phyloP scores from a whole-genome alignment of 2,113 vertebrate genomes.

The Bucco capensis region DNA sequence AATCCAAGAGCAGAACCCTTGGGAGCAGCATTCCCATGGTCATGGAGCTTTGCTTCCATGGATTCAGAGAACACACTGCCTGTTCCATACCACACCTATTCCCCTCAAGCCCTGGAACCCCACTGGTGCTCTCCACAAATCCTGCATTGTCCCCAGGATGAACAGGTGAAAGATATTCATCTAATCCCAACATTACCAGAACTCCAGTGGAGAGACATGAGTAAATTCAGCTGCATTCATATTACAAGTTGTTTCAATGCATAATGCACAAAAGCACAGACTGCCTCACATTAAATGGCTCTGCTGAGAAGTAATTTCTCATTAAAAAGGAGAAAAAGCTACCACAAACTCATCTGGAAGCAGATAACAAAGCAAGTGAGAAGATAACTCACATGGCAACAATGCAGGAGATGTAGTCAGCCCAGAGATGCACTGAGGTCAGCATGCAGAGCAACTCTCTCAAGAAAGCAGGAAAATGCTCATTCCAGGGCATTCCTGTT shows the following conservation, averaged over 20 bases:
- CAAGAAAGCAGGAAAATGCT: background rate
- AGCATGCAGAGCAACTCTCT: background rate
- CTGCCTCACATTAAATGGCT: background rate
- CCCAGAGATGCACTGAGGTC: no score
- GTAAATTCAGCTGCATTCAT: background rate
- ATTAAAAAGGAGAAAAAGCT: background rate
- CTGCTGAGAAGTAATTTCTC: background rate
- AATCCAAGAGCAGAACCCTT: background rate
- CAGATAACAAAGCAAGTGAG: background rate
- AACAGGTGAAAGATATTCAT: background rate
- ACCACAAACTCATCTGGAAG: background rate
- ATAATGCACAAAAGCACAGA: background rate
- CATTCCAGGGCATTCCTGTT: background rate
- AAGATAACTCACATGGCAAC: background rate
- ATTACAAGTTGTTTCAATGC: background rate
- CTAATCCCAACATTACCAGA: background rate
- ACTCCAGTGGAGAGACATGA: background rate
- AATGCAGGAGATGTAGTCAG: no score
- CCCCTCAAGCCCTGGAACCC: fast-evolving
- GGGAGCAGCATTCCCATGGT: background rate
- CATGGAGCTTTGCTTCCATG: background rate
- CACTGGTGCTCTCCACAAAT: fast-evolving
- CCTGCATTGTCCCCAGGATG: background rate
- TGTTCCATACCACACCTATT: background rate
- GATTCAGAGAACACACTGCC: background rate